A percentile compares a stretch with the other conserved stretches of the same genome.
phyloP scores from a whole-genome alignment of 2,888 invertebrate genomes.

The Eustalomyia histrio region DNA sequence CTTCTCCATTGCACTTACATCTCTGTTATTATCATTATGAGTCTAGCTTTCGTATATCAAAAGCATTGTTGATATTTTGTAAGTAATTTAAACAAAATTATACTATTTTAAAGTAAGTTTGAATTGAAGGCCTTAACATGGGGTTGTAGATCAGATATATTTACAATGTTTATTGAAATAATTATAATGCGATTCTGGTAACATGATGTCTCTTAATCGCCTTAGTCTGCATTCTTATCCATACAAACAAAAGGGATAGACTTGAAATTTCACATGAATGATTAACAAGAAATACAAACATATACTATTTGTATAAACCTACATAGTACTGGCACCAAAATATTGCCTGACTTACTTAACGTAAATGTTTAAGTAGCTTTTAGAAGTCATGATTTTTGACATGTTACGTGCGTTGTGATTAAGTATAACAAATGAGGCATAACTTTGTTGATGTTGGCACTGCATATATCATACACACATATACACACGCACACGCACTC shows the following conservation, averaged over 20 bases:
- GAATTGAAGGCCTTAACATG: no score
- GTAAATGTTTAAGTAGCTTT: constrained; percentile 38
- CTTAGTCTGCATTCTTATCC: neutral
- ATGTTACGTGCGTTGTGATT: constrained; percentile 56
- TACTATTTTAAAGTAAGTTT: no score
- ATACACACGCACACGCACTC: neutral
- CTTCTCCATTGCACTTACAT: no score
- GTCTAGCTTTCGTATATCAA: no score
- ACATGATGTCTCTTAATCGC: constrained; percentile 17
- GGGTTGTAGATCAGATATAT: neutral
- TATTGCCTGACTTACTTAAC: constrained; percentile 29
- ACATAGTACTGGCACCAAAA: neutral
- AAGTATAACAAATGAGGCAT: constrained; percentile 51
- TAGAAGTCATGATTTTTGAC: constrained; percentile 50
- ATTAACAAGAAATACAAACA: neutral
- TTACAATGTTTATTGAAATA: constrained; percentile 2
- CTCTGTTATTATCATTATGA: no score
- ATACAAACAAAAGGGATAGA: neutral
- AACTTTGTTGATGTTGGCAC: constrained; percentile 19
- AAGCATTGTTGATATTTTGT: no score
- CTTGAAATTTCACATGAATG: neutral
- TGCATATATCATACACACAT: no score
- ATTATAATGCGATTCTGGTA: constrained; percentile 2
- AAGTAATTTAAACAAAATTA: no score
- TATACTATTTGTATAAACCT: no score